Conservation (phyloP, 2,888 invertebrate genomes). For the Oligia latruncula region DNA sequence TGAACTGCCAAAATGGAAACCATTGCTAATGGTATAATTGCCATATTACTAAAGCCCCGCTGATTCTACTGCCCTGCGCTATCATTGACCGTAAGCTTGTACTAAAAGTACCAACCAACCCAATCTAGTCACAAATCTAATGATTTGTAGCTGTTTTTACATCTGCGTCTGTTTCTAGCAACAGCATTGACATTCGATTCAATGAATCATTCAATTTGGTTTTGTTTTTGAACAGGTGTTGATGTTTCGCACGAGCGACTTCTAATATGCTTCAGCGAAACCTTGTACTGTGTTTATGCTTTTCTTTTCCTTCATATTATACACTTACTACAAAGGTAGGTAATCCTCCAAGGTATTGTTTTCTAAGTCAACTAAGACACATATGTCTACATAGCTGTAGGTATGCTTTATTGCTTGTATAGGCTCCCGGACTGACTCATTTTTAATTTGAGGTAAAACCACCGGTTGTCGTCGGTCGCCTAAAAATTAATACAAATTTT, state of each 20-base stretch:
- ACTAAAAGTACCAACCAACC: not conserved
- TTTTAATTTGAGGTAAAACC: slow-evolving; percentile 7
- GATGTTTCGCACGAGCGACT: slow-evolving; percentile 41
- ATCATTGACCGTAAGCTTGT: not conserved
- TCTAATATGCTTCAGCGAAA: slow-evolving; percentile 43
- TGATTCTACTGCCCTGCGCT: not conserved
- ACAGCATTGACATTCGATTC: slow-evolving; percentile 56
- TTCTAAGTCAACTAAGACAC: not conserved
- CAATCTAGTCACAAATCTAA: slow-evolving; percentile 15
- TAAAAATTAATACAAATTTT: not conserved
- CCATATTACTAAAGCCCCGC: not conserved
- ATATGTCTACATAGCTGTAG: not conserved
- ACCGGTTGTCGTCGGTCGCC: not conserved
- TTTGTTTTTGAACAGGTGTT: slow-evolving; percentile 55
- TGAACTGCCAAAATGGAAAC: not conserved
- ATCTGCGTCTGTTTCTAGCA: slow-evolving; percentile 47
- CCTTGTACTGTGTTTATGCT: slow-evolving; percentile 22
- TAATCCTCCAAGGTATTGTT: not conserved
- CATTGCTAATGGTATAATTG: not conserved
- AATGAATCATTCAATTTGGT: slow-evolving; percentile 59
- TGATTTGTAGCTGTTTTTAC: slow-evolving; percentile 53
- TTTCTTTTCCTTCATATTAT: not conserved
- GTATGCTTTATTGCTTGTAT: not conserved
- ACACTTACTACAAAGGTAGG: not conserved
- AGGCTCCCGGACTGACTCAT: not conserved